Evolutionary conservation across 2,888 invertebrate genomes (phyloP), one percentile per base, ranked within the genome.

Genomic region (Agonum fuliginosum): DNA sequence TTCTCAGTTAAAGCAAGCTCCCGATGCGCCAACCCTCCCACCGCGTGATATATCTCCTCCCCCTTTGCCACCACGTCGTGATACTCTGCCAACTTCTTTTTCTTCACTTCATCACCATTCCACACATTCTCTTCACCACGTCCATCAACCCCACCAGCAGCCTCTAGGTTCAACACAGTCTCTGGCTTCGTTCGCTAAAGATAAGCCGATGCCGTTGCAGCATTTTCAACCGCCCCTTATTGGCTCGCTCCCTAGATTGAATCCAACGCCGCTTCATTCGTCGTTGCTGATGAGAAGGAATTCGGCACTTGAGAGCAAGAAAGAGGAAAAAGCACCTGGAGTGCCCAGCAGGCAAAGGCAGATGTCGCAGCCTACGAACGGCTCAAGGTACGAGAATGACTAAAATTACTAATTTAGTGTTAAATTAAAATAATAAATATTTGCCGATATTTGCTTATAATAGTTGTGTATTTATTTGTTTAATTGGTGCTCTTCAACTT

Each of bases 21-120:
- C 91, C 75, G 92, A 91, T 84, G 92, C 93, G 70, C 93, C 93
- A n/a, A 87, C 89, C 71, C 88, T 93, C 83, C 93, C 93, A 69
- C 93, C 92, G 4, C 88, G 93, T 78, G 93, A 93, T 83, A 88
- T 89, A 65, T 90, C 88, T 19, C 86, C 87, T 2, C 86, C 87
- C 3, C 86, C 87, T 0, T 79, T 87, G 41, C 87, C 87, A 0
- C 86, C 87, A 2, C 80, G 87, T 14, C 81, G 86, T 19, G 86
- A 86, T 76, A 79, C 84, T 84, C 4, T 62, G 17, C 58, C 58
- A 1, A 62, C 65, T 37, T 24, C 72, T 62, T 37, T 79, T 82
- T n/a, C n/a, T n/a, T n/a, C n/a, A n/a, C n/a, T 83, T 82, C 72
- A 83, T 83, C 79, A 73, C 30, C 58, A 62, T n/a, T 27, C 58